These are phyloP conservation scores for Palythoa grandis DNA, from an alignment of 92 coral and sea anemone genomes.

Conservation along the genomic window DNA sequence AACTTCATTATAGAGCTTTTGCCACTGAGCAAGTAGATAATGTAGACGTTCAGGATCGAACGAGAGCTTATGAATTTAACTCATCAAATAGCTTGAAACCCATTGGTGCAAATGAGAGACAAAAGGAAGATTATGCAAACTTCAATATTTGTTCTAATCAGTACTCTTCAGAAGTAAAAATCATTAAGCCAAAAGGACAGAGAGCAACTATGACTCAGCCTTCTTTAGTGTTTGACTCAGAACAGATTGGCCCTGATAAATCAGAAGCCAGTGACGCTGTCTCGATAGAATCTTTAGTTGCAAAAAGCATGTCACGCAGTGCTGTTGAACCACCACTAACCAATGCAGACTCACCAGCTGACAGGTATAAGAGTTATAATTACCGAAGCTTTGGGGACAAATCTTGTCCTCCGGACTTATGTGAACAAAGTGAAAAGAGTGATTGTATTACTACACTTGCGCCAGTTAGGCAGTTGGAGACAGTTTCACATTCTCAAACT, in stretches of 20 bases:
- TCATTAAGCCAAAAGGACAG: constrained; percentile 34
- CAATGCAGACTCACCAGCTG: constrained; percentile 80
- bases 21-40: background rate
- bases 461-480: constrained; percentile 35
- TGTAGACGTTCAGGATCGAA: background rate
- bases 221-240: constrained; percentile 1
- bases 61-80: constrained; percentile 21
- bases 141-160: constrained; percentile 4
- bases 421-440: constrained; percentile 42
- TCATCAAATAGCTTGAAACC: constrained; percentile 13
- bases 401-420: constrained; percentile 50
- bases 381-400: constrained; percentile 89
- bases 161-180: constrained; percentile 12
- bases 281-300: constrained; percentile 72
- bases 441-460: constrained; percentile 59
- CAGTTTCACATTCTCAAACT: constrained; percentile 11
- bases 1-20: constrained; percentile 4
- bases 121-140: constrained; percentile 1
- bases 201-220: constrained; percentile 6
- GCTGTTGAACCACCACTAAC: constrained; percentile 78
- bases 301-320: constrained; percentile 82
- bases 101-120: background rate
- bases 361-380: constrained; percentile 71
- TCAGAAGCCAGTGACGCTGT: constrained; percentile 35
- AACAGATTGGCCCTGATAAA: background rate